A percentile compares a stretch with the other conserved stretches of the same genome.
phyloP scores from a whole-genome alignment of 1,140 invertebrate genomes.

The Rhagoletis pomonella region DNA sequence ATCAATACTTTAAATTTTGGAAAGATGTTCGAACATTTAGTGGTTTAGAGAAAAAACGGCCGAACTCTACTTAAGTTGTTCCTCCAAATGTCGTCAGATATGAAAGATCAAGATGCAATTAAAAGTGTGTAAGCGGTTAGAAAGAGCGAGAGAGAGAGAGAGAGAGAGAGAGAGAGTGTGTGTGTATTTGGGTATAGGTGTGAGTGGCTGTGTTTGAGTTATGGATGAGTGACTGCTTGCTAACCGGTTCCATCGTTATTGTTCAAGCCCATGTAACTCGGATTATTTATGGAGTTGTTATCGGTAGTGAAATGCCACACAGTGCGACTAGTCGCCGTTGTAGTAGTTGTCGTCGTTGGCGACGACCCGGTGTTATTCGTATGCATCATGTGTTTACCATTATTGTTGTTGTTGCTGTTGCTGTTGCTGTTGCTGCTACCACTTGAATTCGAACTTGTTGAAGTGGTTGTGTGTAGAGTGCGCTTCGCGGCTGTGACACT shows the following conservation, averaged over 20 bases:
- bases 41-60: too few relatives aligned
- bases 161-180: background rate
- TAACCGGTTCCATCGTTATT: constrained; percentile 71
- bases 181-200: background rate
- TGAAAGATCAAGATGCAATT: background rate
- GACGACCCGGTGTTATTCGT: constrained; percentile 52
- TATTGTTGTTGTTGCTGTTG: constrained; percentile 55
- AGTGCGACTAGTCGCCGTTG: constrained; percentile 65
- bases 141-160: background rate
- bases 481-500: constrained; percentile 8
- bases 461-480: constrained; percentile 50
- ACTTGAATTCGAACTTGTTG: constrained; percentile 55
- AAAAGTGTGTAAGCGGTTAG: constrained; percentile 1
- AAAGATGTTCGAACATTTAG: too few relatives aligned
- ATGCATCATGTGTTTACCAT: constrained; percentile 55
- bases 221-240: constrained; percentile 20
- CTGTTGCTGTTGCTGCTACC: constrained; percentile 48
- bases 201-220: background rate
- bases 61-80: too few relatives aligned
- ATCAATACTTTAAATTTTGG: too few relatives aligned
- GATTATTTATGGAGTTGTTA: constrained; percentile 73
- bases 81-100: too few relatives aligned
- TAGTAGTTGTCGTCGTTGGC: constrained; percentile 49
- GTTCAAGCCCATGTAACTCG: constrained; percentile 73
- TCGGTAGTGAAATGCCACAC: constrained; percentile 71